Evolutionary conservation across 2,797 vertebrate species (phyloP).

Genomic region (Anabas testudineus): DNA sequence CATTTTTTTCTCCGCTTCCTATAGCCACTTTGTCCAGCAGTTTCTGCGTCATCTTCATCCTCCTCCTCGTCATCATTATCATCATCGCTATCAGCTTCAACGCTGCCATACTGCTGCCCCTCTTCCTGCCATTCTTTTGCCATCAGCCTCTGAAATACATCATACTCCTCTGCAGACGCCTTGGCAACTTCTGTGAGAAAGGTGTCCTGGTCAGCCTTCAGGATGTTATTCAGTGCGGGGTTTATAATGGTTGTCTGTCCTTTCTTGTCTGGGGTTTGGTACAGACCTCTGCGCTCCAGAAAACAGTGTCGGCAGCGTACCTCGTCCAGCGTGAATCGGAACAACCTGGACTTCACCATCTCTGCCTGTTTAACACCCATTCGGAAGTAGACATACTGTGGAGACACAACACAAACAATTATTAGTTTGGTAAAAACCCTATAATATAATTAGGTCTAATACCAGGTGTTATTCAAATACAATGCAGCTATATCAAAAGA

Average conservation of each 20-base stretch:
- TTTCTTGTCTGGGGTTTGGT: slow-evolving; percentile 92
- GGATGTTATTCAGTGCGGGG: slow-evolving; percentile 86
- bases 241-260: slow-evolving; percentile 88
- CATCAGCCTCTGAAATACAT: slow-evolving; percentile 89
- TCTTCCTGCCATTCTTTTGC: slow-evolving; percentile 84
- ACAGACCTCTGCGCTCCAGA: slow-evolving; percentile 91
- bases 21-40: slow-evolving; percentile 56
- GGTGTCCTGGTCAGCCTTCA: slow-evolving; percentile 77
- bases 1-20: slow-evolving; percentile 57
- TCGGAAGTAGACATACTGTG: slow-evolving; percentile 94
- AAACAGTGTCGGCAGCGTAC: slow-evolving; percentile 89
- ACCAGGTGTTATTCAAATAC: background rate
- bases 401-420: background rate
- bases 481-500: background rate
- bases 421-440: background rate
- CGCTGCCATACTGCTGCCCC: slow-evolving; percentile 44
- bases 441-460: background rate
- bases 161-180: slow-evolving; percentile 88
- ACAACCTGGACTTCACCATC: slow-evolving; percentile 86
- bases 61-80: slow-evolving; percentile 27
- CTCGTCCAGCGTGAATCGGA: slow-evolving; percentile 84
- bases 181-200: slow-evolving; percentile 85
- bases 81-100: slow-evolving; percentile 45
- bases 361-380: slow-evolving; percentile 91
- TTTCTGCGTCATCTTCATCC: slow-evolving; percentile 26